phyloP scores from a whole-genome alignment of 2,113 vertebrate species.

The Eolophus roseicapilla region DNA sequence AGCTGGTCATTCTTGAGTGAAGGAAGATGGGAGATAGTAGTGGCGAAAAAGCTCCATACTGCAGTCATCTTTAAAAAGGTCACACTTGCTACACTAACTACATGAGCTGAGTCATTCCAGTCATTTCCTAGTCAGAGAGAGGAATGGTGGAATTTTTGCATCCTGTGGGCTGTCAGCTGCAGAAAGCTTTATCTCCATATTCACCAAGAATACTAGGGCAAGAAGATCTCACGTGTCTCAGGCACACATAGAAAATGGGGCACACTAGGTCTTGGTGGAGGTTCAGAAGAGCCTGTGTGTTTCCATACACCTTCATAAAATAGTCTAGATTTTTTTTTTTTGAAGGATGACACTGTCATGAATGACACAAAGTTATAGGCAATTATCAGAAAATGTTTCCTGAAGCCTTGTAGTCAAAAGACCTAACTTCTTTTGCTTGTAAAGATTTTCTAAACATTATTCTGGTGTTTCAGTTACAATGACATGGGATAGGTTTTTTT shows the following conservation, averaged over 20 bases:
- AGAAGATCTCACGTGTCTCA: not conserved
- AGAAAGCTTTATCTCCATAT: not conserved
- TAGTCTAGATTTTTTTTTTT: too few species aligned
- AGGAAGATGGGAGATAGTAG: not conserved
- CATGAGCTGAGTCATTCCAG: not conserved
- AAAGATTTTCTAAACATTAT: not conserved
- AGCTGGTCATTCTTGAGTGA: not conserved
- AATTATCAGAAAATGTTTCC: not conserved
- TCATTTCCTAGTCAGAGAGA: not conserved
- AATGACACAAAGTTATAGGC: not conserved
- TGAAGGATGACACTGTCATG: not conserved
- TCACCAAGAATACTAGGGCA: not conserved
- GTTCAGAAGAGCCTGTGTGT: not conserved
- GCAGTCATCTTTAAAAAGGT: not conserved
- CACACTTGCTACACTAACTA: not conserved
- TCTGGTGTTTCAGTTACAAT: not conserved
- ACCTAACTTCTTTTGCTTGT: rapidly evolving
- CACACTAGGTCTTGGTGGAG: not conserved
- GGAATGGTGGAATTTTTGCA: not conserved
- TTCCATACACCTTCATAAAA: not conserved
- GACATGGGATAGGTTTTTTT: not conserved
- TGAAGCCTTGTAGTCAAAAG: not conserved
- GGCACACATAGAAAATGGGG: not conserved
- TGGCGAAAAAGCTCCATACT: not conserved
- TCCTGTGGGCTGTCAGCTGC: not conserved